These are phyloP conservation scores for Aplodontia rufa DNA, from an alignment of 2,113 vertebrate species.

Conservation along the genomic window DNA sequence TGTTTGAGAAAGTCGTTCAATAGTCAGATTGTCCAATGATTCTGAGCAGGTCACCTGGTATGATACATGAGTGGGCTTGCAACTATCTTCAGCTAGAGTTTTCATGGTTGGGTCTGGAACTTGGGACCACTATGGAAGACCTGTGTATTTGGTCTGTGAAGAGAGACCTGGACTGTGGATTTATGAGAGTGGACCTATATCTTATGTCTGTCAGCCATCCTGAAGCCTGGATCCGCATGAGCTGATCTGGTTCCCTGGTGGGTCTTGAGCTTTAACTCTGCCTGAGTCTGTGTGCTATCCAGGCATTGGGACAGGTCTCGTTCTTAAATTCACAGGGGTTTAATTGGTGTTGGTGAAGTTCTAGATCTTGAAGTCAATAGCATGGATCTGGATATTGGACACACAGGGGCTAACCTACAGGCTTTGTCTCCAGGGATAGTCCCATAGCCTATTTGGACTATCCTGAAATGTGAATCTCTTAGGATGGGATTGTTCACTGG, in stretches of 20 bases:
- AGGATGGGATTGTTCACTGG: fast-evolving
- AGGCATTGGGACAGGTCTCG: fast-evolving
- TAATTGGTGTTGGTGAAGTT: background rate
- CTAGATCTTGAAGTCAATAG: background rate
- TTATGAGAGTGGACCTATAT: background rate
- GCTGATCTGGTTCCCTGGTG: background rate
- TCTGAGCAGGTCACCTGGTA: background rate
- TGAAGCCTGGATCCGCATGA: no score
- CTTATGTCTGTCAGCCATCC: no score
- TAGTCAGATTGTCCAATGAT: background rate
- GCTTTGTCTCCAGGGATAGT: background rate
- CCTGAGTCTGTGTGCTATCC: no score
- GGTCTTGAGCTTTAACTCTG: background rate
- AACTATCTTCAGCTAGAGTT: background rate
- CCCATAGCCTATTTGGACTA: no score
- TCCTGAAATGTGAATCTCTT: background rate
- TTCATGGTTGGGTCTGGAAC: background rate
- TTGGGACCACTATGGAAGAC: no score
- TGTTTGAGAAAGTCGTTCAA: background rate
- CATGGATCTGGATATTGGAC: background rate
- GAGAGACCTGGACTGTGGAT: background rate
- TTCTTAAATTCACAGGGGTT: background rate
- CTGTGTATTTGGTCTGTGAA: no score
- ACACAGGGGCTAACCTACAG: background rate
- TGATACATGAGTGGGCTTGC: background rate